phyloP scores from a whole-genome alignment of 2,113 vertebrate species.

The Misgurnus mizolepis region DNA sequence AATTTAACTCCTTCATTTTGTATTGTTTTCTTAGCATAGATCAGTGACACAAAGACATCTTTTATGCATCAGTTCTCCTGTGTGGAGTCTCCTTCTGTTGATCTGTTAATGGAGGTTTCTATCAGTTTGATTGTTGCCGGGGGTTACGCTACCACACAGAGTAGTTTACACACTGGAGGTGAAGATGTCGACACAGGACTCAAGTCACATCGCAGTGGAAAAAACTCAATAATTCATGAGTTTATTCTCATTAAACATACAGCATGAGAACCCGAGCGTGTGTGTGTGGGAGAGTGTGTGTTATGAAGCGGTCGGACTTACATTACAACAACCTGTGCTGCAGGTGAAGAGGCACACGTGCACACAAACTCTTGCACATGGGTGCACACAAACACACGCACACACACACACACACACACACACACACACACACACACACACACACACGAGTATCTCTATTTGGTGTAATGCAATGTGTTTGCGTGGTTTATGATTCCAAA shows the following conservation, averaged over 20 bases:
- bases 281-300: background rate
- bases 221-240: conserved; percentile 71
- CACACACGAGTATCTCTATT: too few relatives aligned
- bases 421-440: too few relatives aligned
- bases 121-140: background rate
- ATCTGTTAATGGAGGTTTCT: too few relatives aligned
- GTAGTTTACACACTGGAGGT: background rate
- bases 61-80: too few relatives aligned
- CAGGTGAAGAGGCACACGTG: background rate
- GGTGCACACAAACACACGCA: background rate
- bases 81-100: too few relatives aligned
- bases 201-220: conserved; percentile 9
- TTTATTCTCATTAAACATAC: conserved; percentile 72
- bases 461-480: too few relatives aligned
- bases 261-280: conserved; percentile 25
- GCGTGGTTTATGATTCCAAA: too few relatives aligned
- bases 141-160: background rate
- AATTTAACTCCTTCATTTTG: too few relatives aligned
- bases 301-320: background rate
- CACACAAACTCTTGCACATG: background rate
- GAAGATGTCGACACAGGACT: background rate
- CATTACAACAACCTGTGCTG: background rate
- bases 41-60: too few relatives aligned
- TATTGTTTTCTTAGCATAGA: too few relatives aligned
- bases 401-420: background rate